Evolutionary conservation across 2,888 invertebrate species (phyloP).

Genomic region (Galerucella nymphaeae): DNA sequence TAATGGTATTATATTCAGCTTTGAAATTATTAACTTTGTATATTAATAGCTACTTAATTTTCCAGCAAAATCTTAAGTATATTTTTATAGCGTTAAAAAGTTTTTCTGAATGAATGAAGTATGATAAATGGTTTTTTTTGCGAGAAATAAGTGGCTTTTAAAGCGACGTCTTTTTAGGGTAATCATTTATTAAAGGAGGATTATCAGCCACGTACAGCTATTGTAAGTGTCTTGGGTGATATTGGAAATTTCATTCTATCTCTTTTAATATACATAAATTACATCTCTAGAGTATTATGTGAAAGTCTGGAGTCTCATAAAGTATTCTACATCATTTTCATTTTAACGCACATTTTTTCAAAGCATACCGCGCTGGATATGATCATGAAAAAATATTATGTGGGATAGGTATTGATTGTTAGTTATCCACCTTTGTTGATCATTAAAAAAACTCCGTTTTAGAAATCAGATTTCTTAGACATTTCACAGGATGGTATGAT

Average conservation of each 20-base stretch:
- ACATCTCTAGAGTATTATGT: not conserved
- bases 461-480: no score
- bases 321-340: no score
- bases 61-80: not conserved
- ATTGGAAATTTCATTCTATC: not conserved
- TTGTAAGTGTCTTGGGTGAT: not conserved
- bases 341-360: no score
- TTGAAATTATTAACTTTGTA: not conserved
- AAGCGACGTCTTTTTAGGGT: not conserved
- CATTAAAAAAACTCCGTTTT: no score
- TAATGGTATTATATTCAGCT: not conserved
- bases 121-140: not conserved
- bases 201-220: not conserved
- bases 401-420: no score
- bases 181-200: not conserved
- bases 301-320: no score
- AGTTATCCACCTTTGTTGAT: no score
- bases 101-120: not conserved
- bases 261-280: not conserved
- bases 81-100: not conserved
- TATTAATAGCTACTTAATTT: slow-evolving; percentile 6
- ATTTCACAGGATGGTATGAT: no score
- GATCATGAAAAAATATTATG: no score
- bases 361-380: no score
- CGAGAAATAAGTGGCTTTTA: not conserved